Conservation (phyloP, 2,797 vertebrate species). For the Pangasius krempfi region DNA sequence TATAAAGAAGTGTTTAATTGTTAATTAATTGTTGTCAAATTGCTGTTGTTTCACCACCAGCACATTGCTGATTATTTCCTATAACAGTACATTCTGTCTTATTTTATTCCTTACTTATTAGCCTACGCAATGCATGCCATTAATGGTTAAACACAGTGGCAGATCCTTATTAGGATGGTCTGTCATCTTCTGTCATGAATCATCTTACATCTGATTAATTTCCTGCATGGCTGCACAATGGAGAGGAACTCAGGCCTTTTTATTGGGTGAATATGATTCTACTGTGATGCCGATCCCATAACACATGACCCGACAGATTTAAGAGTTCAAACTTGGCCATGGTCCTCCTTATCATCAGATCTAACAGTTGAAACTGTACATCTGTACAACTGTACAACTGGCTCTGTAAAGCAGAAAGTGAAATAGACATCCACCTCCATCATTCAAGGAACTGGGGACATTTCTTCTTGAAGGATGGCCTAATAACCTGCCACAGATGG, state of each 20-base stretch:
- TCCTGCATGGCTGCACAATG: background rate
- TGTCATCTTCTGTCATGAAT: background rate
- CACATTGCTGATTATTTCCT: background rate
- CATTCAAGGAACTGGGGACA: background rate
- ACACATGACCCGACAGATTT: background rate
- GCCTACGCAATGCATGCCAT: background rate
- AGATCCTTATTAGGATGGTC: background rate
- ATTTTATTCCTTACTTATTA: background rate
- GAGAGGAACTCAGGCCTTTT: background rate
- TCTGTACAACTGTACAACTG: background rate
- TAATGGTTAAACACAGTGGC: background rate
- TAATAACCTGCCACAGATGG: constrained; percentile 7
- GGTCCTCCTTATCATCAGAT: background rate
- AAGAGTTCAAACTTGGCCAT: background rate
- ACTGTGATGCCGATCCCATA: background rate
- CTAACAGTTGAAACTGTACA: background rate
- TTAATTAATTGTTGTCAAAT: background rate
- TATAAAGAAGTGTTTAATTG: background rate
- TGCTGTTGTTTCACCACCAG: background rate
- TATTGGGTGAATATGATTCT: background rate
- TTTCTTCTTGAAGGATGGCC: background rate
- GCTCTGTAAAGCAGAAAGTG: background rate
- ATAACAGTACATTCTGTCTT: background rate
- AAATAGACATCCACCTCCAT: background rate
- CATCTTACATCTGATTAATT: background rate